Percentiles rank a stretch among this genome's conserved stretches.
These are phyloP conservation scores for Drosophila nigrodunni DNA, from an alignment of 1,140 invertebrate genomes.

Conservation along the genomic window DNA sequence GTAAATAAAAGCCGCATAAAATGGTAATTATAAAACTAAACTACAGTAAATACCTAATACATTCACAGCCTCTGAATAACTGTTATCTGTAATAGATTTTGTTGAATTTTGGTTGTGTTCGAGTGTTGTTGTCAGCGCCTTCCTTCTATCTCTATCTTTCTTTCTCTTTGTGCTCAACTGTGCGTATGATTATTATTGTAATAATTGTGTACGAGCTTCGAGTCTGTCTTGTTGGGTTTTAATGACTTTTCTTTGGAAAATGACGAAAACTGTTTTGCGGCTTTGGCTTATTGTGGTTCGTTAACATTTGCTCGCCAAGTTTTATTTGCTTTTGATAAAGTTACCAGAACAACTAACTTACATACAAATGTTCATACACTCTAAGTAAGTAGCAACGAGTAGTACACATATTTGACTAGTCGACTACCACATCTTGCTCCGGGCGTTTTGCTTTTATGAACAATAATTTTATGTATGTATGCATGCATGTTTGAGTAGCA, in stretches of 20 bases:
- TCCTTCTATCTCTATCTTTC: neutral
- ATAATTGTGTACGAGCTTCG: slow-evolving; percentile 58
- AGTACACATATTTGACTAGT: slow-evolving; percentile 3
- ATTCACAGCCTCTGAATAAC: neutral
- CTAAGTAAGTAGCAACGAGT: neutral
- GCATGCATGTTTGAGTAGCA: slow-evolving; percentile 74
- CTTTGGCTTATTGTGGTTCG: slow-evolving; percentile 63
- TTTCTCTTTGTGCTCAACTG: slow-evolving; percentile 55
- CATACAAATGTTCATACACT: neutral
- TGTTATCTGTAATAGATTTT: slow-evolving; percentile 75
- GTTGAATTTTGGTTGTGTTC: slow-evolving; percentile 33
- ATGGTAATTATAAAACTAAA: slow-evolving; percentile 81
- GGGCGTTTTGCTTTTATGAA: slow-evolving; percentile 53
- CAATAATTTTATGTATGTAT: slow-evolving; percentile 73
- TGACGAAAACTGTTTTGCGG: slow-evolving; percentile 58
- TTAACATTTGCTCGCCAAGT: slow-evolving; percentile 59
- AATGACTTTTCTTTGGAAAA: slow-evolving; percentile 67
- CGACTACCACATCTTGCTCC: slow-evolving; percentile 15
- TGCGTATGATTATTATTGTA: slow-evolving; percentile 81
- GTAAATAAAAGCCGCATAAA: slow-evolving; percentile 76
- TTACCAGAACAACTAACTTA: slow-evolving; percentile 12
- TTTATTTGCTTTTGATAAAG: slow-evolving; percentile 62
- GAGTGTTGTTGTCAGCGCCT: neutral
- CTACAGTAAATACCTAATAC: slow-evolving; percentile 56
- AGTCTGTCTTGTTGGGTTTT: slow-evolving; percentile 53